Evolutionary conservation across 2,888 invertebrate species (phyloP), one percentile per base, ranked within the genome.

Genomic region (Drosophila nigritarsus): DNA sequence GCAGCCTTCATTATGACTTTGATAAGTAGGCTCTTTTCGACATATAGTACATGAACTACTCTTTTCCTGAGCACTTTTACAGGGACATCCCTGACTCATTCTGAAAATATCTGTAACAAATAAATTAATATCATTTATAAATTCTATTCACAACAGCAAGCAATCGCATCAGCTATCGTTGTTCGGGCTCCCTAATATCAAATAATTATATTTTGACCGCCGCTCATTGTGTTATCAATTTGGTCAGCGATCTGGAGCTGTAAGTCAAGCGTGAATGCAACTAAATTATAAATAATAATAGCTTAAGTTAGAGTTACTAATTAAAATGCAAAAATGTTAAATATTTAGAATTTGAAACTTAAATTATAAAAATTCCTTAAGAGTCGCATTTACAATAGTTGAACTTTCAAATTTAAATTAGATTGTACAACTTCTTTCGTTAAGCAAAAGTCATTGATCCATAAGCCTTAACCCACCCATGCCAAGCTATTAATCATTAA

Each of bases 151-250:
- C 62, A 92, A 40, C 65, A 91, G 91, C 87, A 42, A 90, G 66
- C 68, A 80, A 84, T 69, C 82, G 86, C 11, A 83, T 92, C n/a
- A 92, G 91, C 55, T 92, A 92, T 73, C 89, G 93, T 50, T 93
- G 93, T 67, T 92, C 93, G 11, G 95, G 95, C 9, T 94, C 95
- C 0, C 92, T 95, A 1, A 94, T 95, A 67, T 94, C 92, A 50
- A 91, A 94, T 65, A 92, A 93, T 83, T 95, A 94, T 78, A 93
- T 95, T 34, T 82, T 95, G 65, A 95, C 95, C 0, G 95, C 95
- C 3, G 95, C 95, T 0, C 95, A 95, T 80, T 95, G 95, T 79
- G 94, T 95, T 1, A 90, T 94, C 1, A 94, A 94, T 80, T 89
- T 95, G 54, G 94, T 94, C 0, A 88, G 80, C 48, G 93, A 93